Base-by-base conservation (phyloP, 30 jellyfish, hydroid and myxozoan genomes). In the Chironex yamaguchii region DNA sequence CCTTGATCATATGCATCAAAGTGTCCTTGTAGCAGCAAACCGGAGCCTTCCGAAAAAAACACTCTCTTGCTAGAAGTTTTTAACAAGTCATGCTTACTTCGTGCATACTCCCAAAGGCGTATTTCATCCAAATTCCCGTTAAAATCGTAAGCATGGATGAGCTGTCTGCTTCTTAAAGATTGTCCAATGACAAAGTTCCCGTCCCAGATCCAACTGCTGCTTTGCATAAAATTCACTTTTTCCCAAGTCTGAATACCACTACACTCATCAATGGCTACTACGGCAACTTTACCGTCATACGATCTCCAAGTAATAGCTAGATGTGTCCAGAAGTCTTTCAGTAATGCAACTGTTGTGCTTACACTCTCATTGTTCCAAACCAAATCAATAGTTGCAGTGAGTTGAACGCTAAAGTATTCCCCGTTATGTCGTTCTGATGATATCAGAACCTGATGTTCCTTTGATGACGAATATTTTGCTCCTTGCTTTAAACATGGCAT, bases 161-260 rank as follows among this genome's bases (percentile, higher is more conserved):
- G 76, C 30, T 51, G 84, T 42, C 83, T 83, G 28, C 52, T 48
- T 52, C 64, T 85, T 4, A 85, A 11, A 23, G 72, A 85, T 77
- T 85, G 95, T 20, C 95, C 95, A 13, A 85, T 2, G n/a, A 72
- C 84, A 27, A 85, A 76, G 27, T 88, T 69, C 1, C 95, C 95
- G 27, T 85, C 64, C 77, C 69, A 29, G 2, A 89, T 54, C 51
- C 36, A 72, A 4, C 66, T 29, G 4, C 49, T 14, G 14, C 95
- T 89, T 2, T 62, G 26, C 24, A 71, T 58, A 78, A 85, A 26
- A 62, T 62, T 74, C 50, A 71, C 72, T 36, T 22, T 51, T 23
- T 52, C 42, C 2, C 72, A 53, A 24, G 49, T 13, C 27, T 58
- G 67, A 20, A 27, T 52, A 12, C 29, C 48, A 17, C 33, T 28